Evolutionary conservation across 2,888 invertebrate species (phyloP).

Genomic region (Rhagophthalmus giganteus): DNA sequence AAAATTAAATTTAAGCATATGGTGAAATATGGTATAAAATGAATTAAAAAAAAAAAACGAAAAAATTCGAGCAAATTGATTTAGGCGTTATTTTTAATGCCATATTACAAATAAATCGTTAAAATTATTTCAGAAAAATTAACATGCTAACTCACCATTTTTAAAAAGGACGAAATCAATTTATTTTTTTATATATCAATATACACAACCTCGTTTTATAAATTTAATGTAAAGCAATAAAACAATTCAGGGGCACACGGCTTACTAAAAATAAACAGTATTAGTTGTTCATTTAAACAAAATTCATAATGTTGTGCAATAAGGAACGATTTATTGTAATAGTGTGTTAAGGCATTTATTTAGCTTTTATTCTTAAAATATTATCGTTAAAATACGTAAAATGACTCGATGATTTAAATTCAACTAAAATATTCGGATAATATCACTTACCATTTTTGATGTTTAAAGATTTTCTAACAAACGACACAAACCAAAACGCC

Average conservation of each 20-base stretch:
- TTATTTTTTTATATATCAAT: background rate
- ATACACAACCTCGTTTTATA: background rate
- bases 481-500: constrained; percentile 79
- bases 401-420: constrained; percentile 5
- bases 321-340: background rate
- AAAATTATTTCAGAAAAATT: background rate
- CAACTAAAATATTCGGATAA: background rate
- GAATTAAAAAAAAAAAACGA: background rate
- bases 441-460: constrained; percentile 76
- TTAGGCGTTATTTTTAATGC: background rate
- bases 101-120: background rate
- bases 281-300: constrained; percentile 20
- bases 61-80: constrained; percentile 2
- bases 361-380: constrained; percentile 14
- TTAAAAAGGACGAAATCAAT: background rate
- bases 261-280: constrained; percentile 27
- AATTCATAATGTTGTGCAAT: constrained; percentile 54
- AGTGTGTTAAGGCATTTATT: background rate
- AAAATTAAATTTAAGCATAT: too few species aligned
- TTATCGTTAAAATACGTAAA: background rate
- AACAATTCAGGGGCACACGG: constrained; percentile 14
- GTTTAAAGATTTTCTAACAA: constrained; percentile 75
- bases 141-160: constrained; percentile 11
- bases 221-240: background rate
- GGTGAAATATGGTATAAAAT: background rate